Base-by-base conservation (phyloP, 1,140 invertebrate species). In the Chelonus insularis region DNA sequence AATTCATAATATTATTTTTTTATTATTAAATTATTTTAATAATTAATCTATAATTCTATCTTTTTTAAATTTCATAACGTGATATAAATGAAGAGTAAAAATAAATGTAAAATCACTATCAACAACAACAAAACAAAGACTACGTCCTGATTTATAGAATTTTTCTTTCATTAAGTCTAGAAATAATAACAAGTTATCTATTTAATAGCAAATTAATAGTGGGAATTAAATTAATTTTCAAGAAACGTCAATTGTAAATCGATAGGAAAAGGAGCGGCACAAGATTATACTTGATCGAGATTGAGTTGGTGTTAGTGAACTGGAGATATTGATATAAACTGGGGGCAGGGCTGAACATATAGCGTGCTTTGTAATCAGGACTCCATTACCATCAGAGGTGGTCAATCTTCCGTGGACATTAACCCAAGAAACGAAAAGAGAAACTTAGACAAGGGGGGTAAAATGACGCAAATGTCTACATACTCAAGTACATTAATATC, bases 281-380 rank as follows among this genome's bases (percentile, higher is more conserved):
- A 43, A 43, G 41, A 43, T 43, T 43, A 4, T 43, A 43, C 16
- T 43, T 16, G 41, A 36, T 32, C 4, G 18, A 23, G 25, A 29
- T 23, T 41, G 23, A 57, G 39, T 57, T 39, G 11, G 55, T 43
- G 39, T 39, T 43, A 43, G 39, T 43, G 55, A 72, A 68, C 67
- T 36, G 60, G 69, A 74, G 76, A 79, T 81, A 81, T 80, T 81
- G 79, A 80, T 81, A 81, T 81, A 79, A 81, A 81, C 77, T 76
- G 78, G 75, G 74, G 78, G 78, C 76, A 73, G 76, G 76, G 58
- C 73, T 68, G 47, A 62, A 20, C 62, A 48, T 71, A 71, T 41
- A 75, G 67, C 72, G 72, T 73, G 74, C 77, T 79, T 80, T 81
- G 77, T 79, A 79, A 79, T 80, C 78, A 79, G 71, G 69, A 66